Evolutionary conservation across 2,797 vertebrate species (phyloP), one percentile per base, ranked within the genome.

Genomic region (Luscinia megarhynchos): DNA sequence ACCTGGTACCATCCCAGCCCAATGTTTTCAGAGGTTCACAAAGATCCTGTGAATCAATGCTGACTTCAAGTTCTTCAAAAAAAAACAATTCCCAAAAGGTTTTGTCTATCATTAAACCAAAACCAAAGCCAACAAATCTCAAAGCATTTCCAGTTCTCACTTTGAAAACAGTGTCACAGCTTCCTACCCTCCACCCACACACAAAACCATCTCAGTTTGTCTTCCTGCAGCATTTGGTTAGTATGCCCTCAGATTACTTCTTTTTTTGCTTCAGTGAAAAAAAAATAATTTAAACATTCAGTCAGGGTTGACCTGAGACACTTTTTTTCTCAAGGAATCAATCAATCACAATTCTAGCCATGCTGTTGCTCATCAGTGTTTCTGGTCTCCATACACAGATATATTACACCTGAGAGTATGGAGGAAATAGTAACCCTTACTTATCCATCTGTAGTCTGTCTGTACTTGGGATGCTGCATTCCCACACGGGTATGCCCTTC

Each of bases 131-230:
- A 90, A 87, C 12, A 68, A 64, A 78, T 81, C 21, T 92, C 57
- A 80, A 89, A 69, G 54, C n/a, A 68, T 74, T 94, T 94, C 34
- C 82, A 93, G 89, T 91, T 96, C 85, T 93, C 46, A 74, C 66
- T 86, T 88, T 32, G 43, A 66, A 93, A 93, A 91, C 50, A 84
- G 63, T 68, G 62, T 88, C 80, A 69, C 58, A 81, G 24, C 11
- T 58, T 79, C 29, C 51, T 54, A 84, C 40, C 24, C 54, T 89
- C 54, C 43, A 87, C 36, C 11, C 51, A 51, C 67, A 76, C 84
- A 79, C 26, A 15, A 86, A 84, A 74, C 24, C 16, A 51, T 17
- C 72, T 67, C 48, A 67, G 36, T 78, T 66, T 72, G 34, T 58
- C 40, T 75, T 86, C 63, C 46, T 68, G 59, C 10, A 75, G 34